Evolutionary conservation across 1,140 invertebrate species (phyloP), one percentile per base, ranked within the genome.

Genomic region (Ceratoteleas bidentatus): DNA sequence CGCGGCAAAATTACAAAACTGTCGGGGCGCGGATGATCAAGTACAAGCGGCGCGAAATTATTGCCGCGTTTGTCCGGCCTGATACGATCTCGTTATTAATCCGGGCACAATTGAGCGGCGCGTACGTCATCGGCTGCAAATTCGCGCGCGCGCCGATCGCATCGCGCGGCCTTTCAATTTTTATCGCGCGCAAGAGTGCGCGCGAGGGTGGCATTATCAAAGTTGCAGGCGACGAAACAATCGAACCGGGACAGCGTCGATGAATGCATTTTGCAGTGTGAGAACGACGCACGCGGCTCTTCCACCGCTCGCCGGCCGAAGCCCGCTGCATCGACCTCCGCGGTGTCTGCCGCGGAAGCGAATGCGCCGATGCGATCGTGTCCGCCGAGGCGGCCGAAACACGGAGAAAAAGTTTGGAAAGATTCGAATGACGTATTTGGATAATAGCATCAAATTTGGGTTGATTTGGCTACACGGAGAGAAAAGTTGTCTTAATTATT

Each of bases 191-290:
- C 50, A 73, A 74, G 52, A 34, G 53, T 81, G 11, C n/a, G 13
- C 70, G n/a, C 50, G 52, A 68, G 53, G 52, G 78, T 81, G 83
- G 87, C 88, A 86, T 87, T 87, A 88, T 88, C 78, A 86, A 87
- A 86, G 82, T 88, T 88, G 88, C 60, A 72, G 65, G 15, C 32
- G 62, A 45, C 57, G 58, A 77, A 84, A 85, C 83, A 86, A 86
- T 85, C 83, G 82, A 85, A 85, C 75, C 70, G 14, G 60, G 52
- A 64, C 49, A 61, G 13, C 49, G 24, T 36, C 58, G 84, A 85
- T 85, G 84, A 86, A 86, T 82, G 83, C 80, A 81, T 85, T 85
- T 52, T 52, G 70, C 73, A 75, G 78, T 83, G 66, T 83, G 80
- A 83, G 69, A 69, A 73, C 16, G 36, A n/a, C 36, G 57, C 72